Evolutionary conservation across 2,113 vertebrate species (phyloP).

Genomic region (Baryphthengus martii): DNA sequence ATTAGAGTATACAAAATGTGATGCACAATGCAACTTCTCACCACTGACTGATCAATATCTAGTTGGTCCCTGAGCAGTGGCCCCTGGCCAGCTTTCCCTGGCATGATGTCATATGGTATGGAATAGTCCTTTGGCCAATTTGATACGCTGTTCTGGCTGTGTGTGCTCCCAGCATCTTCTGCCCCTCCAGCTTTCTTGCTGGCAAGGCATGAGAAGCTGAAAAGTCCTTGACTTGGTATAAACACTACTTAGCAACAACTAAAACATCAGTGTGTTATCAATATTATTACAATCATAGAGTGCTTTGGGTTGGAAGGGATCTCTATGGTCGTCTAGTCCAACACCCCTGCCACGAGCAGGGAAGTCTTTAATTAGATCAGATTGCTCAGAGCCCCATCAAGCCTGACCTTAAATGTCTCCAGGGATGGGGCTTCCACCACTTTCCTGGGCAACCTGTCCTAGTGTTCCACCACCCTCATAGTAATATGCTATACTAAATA

Average conservation of each 20-base stretch:
- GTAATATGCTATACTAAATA: too few species aligned
- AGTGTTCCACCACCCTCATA: too few species aligned
- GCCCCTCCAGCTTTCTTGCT: background rate
- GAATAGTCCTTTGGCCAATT: background rate
- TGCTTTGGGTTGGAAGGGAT: too few species aligned
- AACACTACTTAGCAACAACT: background rate
- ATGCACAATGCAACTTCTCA: background rate
- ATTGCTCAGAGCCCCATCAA: too few species aligned
- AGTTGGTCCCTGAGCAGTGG: background rate
- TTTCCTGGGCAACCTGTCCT: too few species aligned
- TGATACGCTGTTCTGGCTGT: background rate
- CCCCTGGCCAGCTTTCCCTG: background rate
- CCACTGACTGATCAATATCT: background rate
- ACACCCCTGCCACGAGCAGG: too few species aligned
- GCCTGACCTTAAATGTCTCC: too few species aligned
- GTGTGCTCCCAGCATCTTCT: background rate
- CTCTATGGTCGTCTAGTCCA: too few species aligned
- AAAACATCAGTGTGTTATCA: background rate
- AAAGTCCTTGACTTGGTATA: background rate
- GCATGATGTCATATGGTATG: background rate
- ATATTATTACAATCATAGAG: background rate
- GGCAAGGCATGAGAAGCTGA: background rate
- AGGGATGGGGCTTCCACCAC: too few species aligned
- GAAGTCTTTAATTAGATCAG: too few species aligned
- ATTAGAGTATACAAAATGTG: background rate